phyloP scores from a whole-genome alignment of 2,113 vertebrate species.

The Spea multiplicata region DNA sequence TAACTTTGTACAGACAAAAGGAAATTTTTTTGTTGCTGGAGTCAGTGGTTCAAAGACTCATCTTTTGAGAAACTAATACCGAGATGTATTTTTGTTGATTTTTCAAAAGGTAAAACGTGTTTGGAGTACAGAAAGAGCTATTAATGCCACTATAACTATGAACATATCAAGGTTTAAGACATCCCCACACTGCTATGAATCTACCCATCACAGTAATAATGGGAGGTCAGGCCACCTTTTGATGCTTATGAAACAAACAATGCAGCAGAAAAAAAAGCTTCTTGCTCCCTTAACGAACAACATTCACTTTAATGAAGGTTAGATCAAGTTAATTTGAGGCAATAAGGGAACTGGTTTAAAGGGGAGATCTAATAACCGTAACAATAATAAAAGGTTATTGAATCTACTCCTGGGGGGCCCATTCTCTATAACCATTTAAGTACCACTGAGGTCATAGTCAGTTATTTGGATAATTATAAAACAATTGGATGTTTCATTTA shows the following conservation, averaged over 20 bases:
- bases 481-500: neutral
- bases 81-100: no score
- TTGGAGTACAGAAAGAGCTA: no score
- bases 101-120: no score
- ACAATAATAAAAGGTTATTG: neutral
- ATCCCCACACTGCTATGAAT: neutral
- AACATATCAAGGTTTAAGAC: neutral
- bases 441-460: neutral
- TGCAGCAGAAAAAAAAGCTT: neutral
- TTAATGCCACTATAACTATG: no score
- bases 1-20: no score
- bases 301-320: conserved; percentile 1
- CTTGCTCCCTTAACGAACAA: neutral
- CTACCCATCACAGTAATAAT: neutral
- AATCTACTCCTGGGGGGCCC: neutral
- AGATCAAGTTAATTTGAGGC: neutral
- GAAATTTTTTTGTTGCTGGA: no score
- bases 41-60: no score
- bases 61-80: no score
- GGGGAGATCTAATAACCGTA: neutral
- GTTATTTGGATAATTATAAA: neutral
- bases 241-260: neutral
- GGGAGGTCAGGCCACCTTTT: neutral
- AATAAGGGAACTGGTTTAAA: neutral
- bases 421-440: neutral